Evolutionary conservation across 2,888 invertebrate species (phyloP).

Genomic region (Cephus rjabovi): DNA sequence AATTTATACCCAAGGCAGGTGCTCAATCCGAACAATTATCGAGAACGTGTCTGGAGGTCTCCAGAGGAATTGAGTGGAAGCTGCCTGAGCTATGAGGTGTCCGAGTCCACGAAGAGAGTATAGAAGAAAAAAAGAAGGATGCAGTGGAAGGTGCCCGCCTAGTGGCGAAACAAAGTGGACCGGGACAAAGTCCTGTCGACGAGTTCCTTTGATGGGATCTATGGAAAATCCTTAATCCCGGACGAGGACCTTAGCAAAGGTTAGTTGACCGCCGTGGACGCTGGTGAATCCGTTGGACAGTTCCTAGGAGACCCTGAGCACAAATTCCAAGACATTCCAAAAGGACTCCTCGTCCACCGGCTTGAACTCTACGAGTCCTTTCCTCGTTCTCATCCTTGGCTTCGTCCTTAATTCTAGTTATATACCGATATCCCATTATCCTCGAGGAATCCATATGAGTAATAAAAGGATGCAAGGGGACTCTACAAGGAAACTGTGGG

Average conservation of each 20-base stretch:
- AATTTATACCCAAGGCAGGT: neutral
- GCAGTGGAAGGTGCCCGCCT: neutral
- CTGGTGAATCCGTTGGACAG: neutral
- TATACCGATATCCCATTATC: neutral
- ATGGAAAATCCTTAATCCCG: constrained; percentile 14
- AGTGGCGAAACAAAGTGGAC: constrained; percentile 41
- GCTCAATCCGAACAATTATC: neutral
- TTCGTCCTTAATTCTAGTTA: neutral
- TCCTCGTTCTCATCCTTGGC: neutral
- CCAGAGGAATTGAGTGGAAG: neutral
- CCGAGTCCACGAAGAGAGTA: neutral
- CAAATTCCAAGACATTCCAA: neutral
- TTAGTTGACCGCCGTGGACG: neutral
- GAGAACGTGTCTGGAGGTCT: neutral
- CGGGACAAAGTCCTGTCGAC: constrained; percentile 46
- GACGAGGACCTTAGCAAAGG: constrained; percentile 33
- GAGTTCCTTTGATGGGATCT: constrained; percentile 52
- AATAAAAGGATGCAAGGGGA: neutral
- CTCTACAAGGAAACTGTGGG: neutral
- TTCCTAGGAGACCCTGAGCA: neutral
- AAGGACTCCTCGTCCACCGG: neutral
- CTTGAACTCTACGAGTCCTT: neutral
- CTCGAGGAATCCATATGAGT: neutral
- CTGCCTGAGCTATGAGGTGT: neutral
- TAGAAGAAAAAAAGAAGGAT: neutral